phyloP scores from a whole-genome alignment of 2,888 invertebrate species.

The Shargacucullia verbasci region DNA sequence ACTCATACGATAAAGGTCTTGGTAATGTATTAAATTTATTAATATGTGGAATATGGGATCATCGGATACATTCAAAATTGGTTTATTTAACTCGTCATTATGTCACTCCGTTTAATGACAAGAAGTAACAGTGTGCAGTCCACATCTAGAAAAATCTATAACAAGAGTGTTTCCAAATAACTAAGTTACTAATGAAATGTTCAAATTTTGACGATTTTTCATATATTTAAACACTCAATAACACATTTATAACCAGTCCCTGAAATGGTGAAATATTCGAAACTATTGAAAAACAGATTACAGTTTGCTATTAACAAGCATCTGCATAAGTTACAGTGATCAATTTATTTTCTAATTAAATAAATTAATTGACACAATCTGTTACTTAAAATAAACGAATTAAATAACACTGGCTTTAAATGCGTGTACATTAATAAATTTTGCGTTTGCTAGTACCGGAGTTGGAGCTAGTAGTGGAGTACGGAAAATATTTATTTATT shows the following conservation, averaged over 20 bases:
- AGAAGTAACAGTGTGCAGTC: constrained; percentile 15
- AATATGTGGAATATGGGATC: no score
- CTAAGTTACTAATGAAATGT: constrained; percentile 63
- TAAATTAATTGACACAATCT: constrained; percentile 69
- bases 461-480: no score
- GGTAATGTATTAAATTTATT: no score
- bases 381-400: constrained; percentile 51
- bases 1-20: no score
- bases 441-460: background rate
- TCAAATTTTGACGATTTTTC: constrained; percentile 57
- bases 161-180: constrained; percentile 38
- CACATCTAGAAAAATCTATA: constrained; percentile 51
- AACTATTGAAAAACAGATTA: constrained; percentile 45
- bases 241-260: constrained; percentile 43
- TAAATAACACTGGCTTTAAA: constrained; percentile 50
- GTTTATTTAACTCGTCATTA: no score
- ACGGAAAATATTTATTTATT: background rate
- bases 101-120: no score
- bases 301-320: constrained; percentile 29
- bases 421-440: constrained; percentile 24
- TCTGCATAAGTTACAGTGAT: constrained; percentile 39
- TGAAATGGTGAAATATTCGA: constrained; percentile 37
- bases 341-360: constrained; percentile 49
- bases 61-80: no score
- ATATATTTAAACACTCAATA: constrained; percentile 57